Conservation (phyloP, 2,113 vertebrate species). For the Paralichthys olivaceus region DNA sequence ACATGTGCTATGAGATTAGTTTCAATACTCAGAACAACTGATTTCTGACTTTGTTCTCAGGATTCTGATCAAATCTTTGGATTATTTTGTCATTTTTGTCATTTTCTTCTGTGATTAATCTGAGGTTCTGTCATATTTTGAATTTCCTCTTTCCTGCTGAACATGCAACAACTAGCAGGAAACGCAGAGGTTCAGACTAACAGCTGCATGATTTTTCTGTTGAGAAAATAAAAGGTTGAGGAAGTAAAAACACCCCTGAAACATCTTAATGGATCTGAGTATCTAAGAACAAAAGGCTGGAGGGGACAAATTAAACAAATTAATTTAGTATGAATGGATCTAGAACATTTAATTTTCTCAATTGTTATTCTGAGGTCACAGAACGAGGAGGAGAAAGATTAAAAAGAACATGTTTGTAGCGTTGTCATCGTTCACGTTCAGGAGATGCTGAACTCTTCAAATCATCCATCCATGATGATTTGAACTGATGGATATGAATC, state of each 20-base stretch:
- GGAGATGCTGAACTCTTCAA: neutral
- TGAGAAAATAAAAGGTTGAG: no score
- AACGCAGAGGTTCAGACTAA: no score
- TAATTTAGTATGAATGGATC: neutral
- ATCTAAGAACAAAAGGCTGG: neutral
- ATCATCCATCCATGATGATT: no score
- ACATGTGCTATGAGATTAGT: conserved; percentile 1
- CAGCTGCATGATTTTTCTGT: no score
- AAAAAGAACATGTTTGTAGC: no score
- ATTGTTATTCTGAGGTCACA: neutral
- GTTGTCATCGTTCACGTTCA: no score
- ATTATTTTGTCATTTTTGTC: neutral
- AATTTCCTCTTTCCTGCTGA: neutral
- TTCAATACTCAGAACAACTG: neutral
- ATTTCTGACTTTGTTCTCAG: conserved; percentile 21
- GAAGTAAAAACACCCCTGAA: no score
- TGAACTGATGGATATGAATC: neutral
- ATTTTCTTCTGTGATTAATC: no score
- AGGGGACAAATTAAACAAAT: neutral
- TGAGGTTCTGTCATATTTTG: no score
- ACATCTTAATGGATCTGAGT: neutral
- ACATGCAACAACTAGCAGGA: neutral
- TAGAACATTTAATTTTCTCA: neutral
- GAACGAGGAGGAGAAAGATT: neutral
- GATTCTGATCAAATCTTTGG: conserved; percentile 1